Evolutionary conservation across 2,888 invertebrate genomes (phyloP), one percentile per base, ranked within the genome.

Genomic region (Stegana nigrithorax): DNA sequence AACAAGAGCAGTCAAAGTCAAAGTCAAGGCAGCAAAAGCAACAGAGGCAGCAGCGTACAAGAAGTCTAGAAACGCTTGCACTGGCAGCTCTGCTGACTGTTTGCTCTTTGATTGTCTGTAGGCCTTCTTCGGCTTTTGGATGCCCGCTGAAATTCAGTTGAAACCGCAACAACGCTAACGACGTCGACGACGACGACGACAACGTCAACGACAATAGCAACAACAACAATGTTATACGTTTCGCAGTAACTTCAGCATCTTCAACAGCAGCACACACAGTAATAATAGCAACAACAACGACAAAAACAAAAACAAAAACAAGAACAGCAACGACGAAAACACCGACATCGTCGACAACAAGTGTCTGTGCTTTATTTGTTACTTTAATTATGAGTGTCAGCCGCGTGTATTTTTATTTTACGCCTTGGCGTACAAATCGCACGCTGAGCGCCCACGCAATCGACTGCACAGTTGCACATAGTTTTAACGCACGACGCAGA

Each of bases 371-470:
- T 75, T 75, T 75, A 75, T 75, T 75, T 75, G 75, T 79, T 75
- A 79, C 79, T 75, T 75, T 79, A 75, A 75, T 75, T 75, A 75
- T 75, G 75, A 75, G 79, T 75, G 75, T 75, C 75, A 75, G 75
- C 68, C 70, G 72, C 70, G 62, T 55, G 36, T 55, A 1, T 17
- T 25, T 47, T 1, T 47, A 4, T 47, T 25, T 47, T 26, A 8
- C 2, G 23, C 26, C 26, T 50, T 23, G 5, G 12, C 19, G 10
- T 32, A 14, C 17, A 14, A 39, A 39, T 39, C 39, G n/a, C n/a
- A 6, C 39, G 39, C n/a, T n/a, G n/a, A 39, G 39, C 50, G 23
- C 50, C 14, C 50, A 50, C 47, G 47, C 50, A 50, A 5, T 19
- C 29, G 25, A 21, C 25, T 26, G 19, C 17, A 53, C 60, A 60